These are phyloP conservation scores for Macroramphosus scolopax DNA, from an alignment of 2,797 vertebrate species.

Conservation along the genomic window DNA sequence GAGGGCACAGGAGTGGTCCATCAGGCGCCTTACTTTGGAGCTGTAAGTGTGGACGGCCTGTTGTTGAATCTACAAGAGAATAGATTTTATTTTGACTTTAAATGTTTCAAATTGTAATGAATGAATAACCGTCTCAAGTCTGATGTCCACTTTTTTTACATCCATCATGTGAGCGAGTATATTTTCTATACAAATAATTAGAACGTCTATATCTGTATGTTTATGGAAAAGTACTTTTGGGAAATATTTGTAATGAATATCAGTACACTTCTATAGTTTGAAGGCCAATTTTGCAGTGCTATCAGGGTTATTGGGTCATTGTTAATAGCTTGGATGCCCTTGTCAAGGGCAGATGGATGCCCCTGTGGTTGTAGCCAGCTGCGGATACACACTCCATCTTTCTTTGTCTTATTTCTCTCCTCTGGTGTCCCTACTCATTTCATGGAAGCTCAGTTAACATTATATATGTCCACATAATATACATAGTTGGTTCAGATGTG, in stretches of 20 bases:
- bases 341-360: constrained; percentile 38
- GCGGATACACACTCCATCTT: constrained; percentile 18
- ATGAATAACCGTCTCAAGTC: too few species aligned
- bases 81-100: too few species aligned
- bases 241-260: neutral
- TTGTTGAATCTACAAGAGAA: neutral
- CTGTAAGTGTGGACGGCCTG: constrained; percentile 82
- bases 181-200: constrained; percentile 1
- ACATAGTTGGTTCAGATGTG: too few species aligned
- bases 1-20: constrained; percentile 97
- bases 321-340: constrained; percentile 44
- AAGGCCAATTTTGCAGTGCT: constrained; percentile 12
- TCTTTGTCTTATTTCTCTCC: constrained; percentile 7
- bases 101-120: too few species aligned
- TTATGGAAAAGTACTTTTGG: neutral
- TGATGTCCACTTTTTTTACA: too few species aligned
- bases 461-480: too few species aligned
- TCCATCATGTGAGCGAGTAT: too few species aligned
- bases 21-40: constrained; percentile 98
- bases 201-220: constrained; percentile 2
- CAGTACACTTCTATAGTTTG: neutral
- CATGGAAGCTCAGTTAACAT: too few species aligned
- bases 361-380: constrained; percentile 46
- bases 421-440: neutral
- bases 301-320: constrained; percentile 41